Evolutionary conservation across 2,113 vertebrate genomes (phyloP).

Genomic region (Pipra filicauda): DNA sequence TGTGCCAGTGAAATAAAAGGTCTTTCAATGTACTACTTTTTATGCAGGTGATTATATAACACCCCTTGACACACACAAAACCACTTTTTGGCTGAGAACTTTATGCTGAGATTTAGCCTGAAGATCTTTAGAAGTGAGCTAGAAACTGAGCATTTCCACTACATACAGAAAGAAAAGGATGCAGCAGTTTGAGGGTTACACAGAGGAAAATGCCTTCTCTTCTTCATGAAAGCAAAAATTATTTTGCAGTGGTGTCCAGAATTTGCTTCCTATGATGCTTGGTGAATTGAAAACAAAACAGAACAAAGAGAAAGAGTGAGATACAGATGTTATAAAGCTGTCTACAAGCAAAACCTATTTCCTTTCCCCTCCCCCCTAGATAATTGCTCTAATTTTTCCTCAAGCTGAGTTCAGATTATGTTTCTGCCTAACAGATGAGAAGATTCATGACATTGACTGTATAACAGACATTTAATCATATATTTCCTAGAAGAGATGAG

Average conservation of each 20-base stretch:
- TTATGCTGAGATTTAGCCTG: background rate
- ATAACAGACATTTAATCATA: conserved; percentile 28
- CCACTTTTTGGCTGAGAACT: background rate
- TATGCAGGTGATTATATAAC: background rate
- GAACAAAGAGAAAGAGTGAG: conserved; percentile 21
- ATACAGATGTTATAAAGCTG: conserved; percentile 52
- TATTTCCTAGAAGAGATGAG: background rate
- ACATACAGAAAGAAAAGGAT: background rate
- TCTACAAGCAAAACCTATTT: conserved; percentile 59
- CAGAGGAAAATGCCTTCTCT: background rate
- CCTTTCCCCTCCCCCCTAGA: conserved; percentile 19
- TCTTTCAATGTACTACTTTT: background rate
- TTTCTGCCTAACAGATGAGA: conserved; percentile 45
- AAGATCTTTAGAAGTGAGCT: background rate
- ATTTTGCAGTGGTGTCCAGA: background rate
- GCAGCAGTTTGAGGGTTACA: background rate
- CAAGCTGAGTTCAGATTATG: conserved; percentile 54
- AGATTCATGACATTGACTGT: conserved; percentile 16
- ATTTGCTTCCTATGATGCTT: conserved; percentile 28
- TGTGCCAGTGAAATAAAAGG: background rate
- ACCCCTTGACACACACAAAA: background rate
- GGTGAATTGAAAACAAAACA: conserved; percentile 40
- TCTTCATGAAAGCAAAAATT: background rate
- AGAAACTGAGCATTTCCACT: background rate
- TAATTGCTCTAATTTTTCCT: conserved; percentile 62